phyloP scores from a whole-genome alignment of 2,797 vertebrate species.

The Gymnothorax reevesii region DNA sequence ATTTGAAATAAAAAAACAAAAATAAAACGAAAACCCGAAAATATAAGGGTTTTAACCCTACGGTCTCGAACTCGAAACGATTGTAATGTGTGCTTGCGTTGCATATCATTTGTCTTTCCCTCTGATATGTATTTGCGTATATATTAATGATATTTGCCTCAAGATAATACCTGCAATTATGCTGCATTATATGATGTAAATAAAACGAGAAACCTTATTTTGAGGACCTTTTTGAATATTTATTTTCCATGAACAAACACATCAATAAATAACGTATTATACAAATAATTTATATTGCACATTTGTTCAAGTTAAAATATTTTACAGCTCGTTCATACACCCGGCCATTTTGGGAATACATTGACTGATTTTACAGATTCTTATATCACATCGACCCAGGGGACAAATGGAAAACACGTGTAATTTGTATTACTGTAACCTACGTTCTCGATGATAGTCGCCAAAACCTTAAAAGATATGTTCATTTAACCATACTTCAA shows the following conservation, averaged over 20 bases:
- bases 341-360: slow-evolving; percentile 97
- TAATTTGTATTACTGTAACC: slow-evolving; percentile 82
- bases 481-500: slow-evolving; percentile 54
- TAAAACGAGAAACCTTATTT: slow-evolving; percentile 49
- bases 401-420: slow-evolving; percentile 84
- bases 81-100: slow-evolving; percentile 3
- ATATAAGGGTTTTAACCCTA: no score
- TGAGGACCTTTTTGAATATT: slow-evolving; percentile 84
- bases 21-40: not conserved
- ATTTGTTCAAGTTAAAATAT: slow-evolving; percentile 98
- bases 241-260: slow-evolving; percentile 99
- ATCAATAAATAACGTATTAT: slow-evolving; percentile 99
- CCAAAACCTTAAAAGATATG: slow-evolving; percentile 74
- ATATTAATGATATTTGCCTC: not conserved
- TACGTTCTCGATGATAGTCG: slow-evolving; percentile 80
- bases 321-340: slow-evolving; percentile 94
- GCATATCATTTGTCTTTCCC: not conserved
- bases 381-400: slow-evolving; percentile 89
- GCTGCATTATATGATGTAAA: slow-evolving; percentile 29
- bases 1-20: not conserved
- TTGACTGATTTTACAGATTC: slow-evolving; percentile 91
- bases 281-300: slow-evolving; percentile 99
- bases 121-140: slow-evolving; percentile 17
- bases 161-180: slow-evolving; percentile 15
- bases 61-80: not conserved